These are phyloP conservation scores for Pyrgilauda ruficollis DNA, from an alignment of 2,113 vertebrate species.

Conservation along the genomic window DNA sequence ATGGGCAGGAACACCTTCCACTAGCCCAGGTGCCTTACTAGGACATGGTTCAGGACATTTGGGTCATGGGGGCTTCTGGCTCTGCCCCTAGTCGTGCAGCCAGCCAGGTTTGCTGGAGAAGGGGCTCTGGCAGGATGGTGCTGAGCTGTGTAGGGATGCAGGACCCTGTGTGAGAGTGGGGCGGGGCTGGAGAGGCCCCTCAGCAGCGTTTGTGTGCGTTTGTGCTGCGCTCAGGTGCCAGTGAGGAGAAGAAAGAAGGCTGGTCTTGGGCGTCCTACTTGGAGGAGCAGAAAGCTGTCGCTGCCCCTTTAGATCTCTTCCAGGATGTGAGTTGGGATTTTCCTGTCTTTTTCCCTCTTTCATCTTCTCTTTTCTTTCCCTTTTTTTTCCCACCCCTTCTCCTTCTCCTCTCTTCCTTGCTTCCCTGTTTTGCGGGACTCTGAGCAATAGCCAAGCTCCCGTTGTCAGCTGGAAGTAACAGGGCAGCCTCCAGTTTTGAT, in stretches of 20 bases:
- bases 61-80: background rate
- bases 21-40: background rate
- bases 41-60: background rate
- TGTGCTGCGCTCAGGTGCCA: slow-evolving; percentile 70
- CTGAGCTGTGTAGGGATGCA: background rate
- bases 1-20: background rate
- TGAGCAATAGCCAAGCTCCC: background rate
- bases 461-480: background rate
- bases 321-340: slow-evolving; percentile 84
- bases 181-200: background rate
- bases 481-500: background rate
- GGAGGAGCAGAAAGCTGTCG: slow-evolving; percentile 87
- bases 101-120: background rate
- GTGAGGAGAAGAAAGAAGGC: slow-evolving; percentile 84
- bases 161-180: background rate
- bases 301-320: slow-evolving; percentile 91
- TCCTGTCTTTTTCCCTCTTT: slow-evolving; percentile 55
- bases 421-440: background rate
- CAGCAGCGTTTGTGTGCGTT: slow-evolving; percentile 53
- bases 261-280: slow-evolving; percentile 93
- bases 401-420: background rate
- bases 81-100: background rate
- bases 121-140: background rate
- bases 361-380: slow-evolving; percentile 34
- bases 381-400: background rate